Evolutionary conservation across 2,113 vertebrate genomes (phyloP), one percentile per base, ranked within the genome.

Genomic region (Promerops cafer): DNA sequence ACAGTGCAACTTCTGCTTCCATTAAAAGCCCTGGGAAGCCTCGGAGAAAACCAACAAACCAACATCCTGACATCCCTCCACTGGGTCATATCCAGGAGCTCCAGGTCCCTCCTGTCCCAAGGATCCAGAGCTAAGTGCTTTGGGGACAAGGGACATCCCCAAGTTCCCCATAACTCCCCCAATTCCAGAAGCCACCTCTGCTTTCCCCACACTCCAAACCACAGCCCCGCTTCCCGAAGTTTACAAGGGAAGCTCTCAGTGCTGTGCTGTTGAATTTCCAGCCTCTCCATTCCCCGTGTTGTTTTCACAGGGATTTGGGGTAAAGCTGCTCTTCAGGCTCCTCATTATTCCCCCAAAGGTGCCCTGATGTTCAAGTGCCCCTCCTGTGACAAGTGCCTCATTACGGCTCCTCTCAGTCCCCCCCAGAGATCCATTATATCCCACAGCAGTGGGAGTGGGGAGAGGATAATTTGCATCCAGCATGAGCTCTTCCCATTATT

Each of bases 391-490:
- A 30, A 86, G 71, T 8, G 1, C 39, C 88, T 96, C 87, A 83
- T 97, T 80, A 93, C 0, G 21, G 75, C 65, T 68, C 85, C 79
- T 87, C 91, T 61, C 59, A 28, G 33, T 28, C 78, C 37, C 92
- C 60, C 75, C 90, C 64, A 42, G 86, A 83, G 94, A 78, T 87
- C 86, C 91, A 93, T 95, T 94, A 52, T 57, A 87, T 69, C 87
- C 77, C 53, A 7, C 83, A 45, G 71, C 87, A 70, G 23, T 3
- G 71, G 54, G 50, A 59, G 47, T 10, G 61, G n/a, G 61, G 65
- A 81, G 89, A 78, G 71, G 33, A 45, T 64, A 13, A 96, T 96
- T 89, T 95, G 80, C 83, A 70, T 97, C 84, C 93, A 89, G 68
- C 60, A 5, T 16, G 90, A 87, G 72, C 52, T 79, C 89, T 87